These are phyloP conservation scores for Cynopterus sphinx DNA, from an alignment of 2,797 vertebrate genomes.

Conservation along the genomic window DNA sequence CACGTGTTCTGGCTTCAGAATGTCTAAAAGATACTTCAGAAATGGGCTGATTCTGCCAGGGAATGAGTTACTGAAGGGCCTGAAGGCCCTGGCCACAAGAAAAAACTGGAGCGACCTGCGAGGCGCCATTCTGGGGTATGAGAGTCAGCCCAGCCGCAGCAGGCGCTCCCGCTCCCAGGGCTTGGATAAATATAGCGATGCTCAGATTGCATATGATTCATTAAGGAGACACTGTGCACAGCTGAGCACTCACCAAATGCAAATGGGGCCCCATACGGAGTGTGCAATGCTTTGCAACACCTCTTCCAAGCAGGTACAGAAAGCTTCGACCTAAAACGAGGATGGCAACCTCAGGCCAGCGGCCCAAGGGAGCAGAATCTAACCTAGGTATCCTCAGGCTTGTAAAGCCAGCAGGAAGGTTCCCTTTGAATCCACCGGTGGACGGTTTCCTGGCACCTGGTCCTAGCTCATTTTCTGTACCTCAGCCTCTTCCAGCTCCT, in stretches of 20 bases:
- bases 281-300: not conserved
- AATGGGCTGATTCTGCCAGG: slow-evolving; percentile 30
- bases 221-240: slow-evolving; percentile 54
- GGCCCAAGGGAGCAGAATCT: not conserved
- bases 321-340: not conserved
- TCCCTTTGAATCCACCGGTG: not conserved
- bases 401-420: not conserved
- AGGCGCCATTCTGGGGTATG: not conserved
- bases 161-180: not conserved
- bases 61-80: slow-evolving; percentile 14
- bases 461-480: not conserved
- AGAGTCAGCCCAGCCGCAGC: not conserved
- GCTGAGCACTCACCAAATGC: slow-evolving; percentile 51
- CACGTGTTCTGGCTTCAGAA: slow-evolving; percentile 38
- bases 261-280: slow-evolving; percentile 21
- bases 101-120: slow-evolving; percentile 1
- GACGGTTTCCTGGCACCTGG: accelerated
- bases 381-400: not conserved
- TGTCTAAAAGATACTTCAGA: not conserved
- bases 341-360: not conserved
- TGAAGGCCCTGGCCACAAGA: slow-evolving; percentile 37
- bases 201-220: slow-evolving; percentile 8
- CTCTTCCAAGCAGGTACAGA: not conserved
- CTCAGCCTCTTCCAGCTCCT: not conserved
- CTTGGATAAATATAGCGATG: not conserved